Conservation (phyloP, 2,113 vertebrate species). For the pig (Sus scrofa) region T2T-Sscrofa CM000816.6:72946001-72946500, state of each 20-base stretch:
- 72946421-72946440: not conserved
- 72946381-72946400: not conserved
- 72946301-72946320: not conserved
- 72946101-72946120: not conserved
- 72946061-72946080: not conserved
- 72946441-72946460: not conserved
- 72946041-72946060: not conserved
- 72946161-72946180: not conserved
- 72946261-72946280: too few relatives aligned
- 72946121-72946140: not conserved
- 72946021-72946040: not conserved
- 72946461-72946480: slow-evolving; percentile 16
- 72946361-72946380: slow-evolving; percentile 26
- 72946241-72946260: not conserved
- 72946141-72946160: not conserved
- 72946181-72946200: not conserved
- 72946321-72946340: not conserved
- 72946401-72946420: too few relatives aligned
- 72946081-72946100: not conserved
- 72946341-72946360: not conserved
- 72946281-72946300: not conserved
- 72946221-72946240: too few relatives aligned
- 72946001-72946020: not conserved
- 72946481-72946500: slow-evolving; percentile 23
- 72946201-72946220: not conserved